Base-by-base conservation (phyloP, 2,797 vertebrate species). In the Craterocephalus amniculus region DNA sequence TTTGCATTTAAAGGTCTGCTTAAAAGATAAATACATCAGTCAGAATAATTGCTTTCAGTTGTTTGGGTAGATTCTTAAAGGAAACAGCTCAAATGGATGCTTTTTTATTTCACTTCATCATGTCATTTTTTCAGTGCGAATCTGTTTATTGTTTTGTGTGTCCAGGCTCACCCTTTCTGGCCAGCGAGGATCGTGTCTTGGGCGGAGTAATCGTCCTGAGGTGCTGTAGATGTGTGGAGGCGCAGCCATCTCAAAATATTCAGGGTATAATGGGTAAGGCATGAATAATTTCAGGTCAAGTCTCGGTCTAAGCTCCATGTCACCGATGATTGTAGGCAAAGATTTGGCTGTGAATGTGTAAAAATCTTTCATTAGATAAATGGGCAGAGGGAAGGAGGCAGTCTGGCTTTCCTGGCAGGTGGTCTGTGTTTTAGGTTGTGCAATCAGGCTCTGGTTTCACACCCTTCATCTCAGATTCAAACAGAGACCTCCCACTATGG, bases 161-260 rank as follows among this genome's bases (percentile, higher is more conserved):
- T 77, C 63, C 85, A 99, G 98, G 97, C 86, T 99, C 97, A 70
- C 97, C 97, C 79, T 98, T 99, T 82, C 92, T 99, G 74, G 95
- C 96, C 89, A 95, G 90, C 67, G 98, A 99, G 87, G 97, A 99
- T 62, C 96, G 97, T 20, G 97, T 99, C n/a, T 93, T 99, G 0
- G 98, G 98, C 40, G 98, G 98, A 60, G 97, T 99, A 65, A 99
- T 99, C 36, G 96, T 99, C 76, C 93, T 99, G 83, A 95, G 97
- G 58, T 97, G 96, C 76, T 97, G 97, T 92, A 93, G 92, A 81
- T 97, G 95, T 90, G 95, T 93, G 85, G 96, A 98, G 66, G 78
- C 94, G 56, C 95, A 94, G 78, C 92, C 95, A 16, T 92, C 96
- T 70, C 94, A 93, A 65, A 94, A 95, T 88, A 95, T 97, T 89